These are phyloP conservation scores for Petrosia ficiformis DNA, from an alignment of 37 sponge, comb jelly and placozoan genomes.

Conservation along the genomic window DNA sequence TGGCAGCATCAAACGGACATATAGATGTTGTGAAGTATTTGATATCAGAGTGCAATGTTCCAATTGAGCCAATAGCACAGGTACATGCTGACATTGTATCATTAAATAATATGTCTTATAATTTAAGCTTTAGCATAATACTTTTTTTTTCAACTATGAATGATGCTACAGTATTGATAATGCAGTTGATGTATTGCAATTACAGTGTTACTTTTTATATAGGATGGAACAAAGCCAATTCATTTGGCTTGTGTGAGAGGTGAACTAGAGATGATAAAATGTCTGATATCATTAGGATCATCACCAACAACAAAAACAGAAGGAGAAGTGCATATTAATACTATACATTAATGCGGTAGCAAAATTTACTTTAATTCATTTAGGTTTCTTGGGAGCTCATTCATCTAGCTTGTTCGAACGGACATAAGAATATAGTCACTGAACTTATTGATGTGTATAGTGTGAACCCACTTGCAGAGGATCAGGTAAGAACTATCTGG, in stretches of 20 bases:
- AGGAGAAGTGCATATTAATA: not conserved
- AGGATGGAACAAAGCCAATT: slow-evolving; percentile 30
- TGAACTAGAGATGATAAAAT: slow-evolving; percentile 2
- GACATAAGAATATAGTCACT: slow-evolving; percentile 7
- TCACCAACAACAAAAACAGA: slow-evolving; percentile 6
- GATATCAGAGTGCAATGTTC: slow-evolving; percentile 6
- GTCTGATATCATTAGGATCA: slow-evolving; percentile 6
- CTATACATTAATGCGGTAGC: not conserved
- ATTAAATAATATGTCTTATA: not conserved
- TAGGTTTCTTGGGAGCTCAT: slow-evolving; percentile 9
- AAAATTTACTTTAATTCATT: not conserved
- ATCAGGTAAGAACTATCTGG: not conserved
- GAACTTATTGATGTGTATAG: slow-evolving; percentile 17
- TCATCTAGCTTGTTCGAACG: slow-evolving; percentile 10
- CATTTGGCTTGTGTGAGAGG: slow-evolving; percentile 13
- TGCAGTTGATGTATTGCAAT: not conserved
- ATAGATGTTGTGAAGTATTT: slow-evolving; percentile 5
- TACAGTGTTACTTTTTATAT: not conserved
- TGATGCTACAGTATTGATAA: not conserved
- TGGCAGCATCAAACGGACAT: slow-evolving; percentile 18
- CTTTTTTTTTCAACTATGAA: not conserved
- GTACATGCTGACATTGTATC: not conserved
- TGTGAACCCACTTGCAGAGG: slow-evolving; percentile 4
- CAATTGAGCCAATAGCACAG: slow-evolving; percentile 7
- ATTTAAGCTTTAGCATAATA: too few species aligned